Conservation (phyloP, 2,797 vertebrate species). For the Taeniopygia guttata region DNA sequence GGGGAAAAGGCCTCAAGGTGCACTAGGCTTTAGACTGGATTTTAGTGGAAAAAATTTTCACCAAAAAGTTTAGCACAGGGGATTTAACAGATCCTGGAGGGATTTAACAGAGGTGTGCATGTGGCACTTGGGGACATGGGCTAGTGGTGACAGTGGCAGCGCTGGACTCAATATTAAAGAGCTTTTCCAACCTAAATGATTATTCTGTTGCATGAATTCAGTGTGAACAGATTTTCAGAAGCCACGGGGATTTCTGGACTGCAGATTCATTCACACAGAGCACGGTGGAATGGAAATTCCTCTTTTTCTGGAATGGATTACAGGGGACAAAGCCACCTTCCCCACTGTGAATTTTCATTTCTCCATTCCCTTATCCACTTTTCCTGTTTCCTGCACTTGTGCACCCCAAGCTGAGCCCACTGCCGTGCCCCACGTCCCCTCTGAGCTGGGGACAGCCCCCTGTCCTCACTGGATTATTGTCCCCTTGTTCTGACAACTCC, state of each 20-base stretch:
- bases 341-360: background rate
- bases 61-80: background rate
- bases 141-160: background rate
- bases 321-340: background rate
- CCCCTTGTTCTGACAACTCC: background rate
- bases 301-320: background rate
- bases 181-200: background rate
- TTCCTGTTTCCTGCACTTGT: accelerated
- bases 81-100: background rate
- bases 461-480: background rate
- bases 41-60: background rate
- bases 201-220: too few relatives aligned
- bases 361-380: background rate
- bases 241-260: background rate
- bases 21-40: background rate
- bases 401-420: background rate
- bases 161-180: background rate
- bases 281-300: accelerated
- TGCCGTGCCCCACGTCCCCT: too few relatives aligned
- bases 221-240: background rate
- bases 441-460: background rate
- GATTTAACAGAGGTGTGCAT: background rate
- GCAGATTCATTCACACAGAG: background rate
- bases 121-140: background rate
- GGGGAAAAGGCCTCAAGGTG: background rate